Evolutionary conservation across 2,113 vertebrate species (phyloP).

Genomic region (Dipodomys merriami): DNA sequence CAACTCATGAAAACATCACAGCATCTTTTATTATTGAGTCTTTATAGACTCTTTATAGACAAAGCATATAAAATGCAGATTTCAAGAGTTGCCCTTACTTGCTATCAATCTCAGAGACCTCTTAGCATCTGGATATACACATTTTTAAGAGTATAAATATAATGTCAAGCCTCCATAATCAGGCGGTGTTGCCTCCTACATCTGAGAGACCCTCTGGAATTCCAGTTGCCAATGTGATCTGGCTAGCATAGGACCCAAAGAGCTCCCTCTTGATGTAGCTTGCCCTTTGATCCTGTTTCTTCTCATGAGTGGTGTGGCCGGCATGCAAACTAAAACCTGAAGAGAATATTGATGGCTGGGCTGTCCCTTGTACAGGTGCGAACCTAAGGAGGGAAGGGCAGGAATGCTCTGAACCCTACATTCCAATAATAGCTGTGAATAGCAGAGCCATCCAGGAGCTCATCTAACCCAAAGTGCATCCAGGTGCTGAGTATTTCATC

Average conservation of each 20-base stretch:
- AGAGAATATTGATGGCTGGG: slow-evolving; percentile 78
- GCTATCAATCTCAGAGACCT: neutral
- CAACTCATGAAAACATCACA: neutral
- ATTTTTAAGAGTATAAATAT: neutral
- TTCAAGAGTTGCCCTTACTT: neutral
- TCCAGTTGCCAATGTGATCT: slow-evolving; percentile 52
- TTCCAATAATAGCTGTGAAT: slow-evolving; percentile 85
- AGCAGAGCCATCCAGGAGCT: slow-evolving; percentile 75
- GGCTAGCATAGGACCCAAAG: slow-evolving; percentile 75
- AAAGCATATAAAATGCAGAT: neutral
- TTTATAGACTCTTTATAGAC: slow-evolving; percentile 5
- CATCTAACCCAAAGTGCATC: slow-evolving; percentile 80
- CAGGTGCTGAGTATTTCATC: slow-evolving; percentile 85
- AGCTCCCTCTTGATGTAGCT: slow-evolving; percentile 81
- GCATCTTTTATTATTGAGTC: slow-evolving; percentile 16
- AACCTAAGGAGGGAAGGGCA: slow-evolving; percentile 71
- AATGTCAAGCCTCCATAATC: neutral
- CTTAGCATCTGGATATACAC: slow-evolving; percentile 18
- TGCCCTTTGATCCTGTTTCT: slow-evolving; percentile 86
- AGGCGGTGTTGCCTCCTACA: slow-evolving; percentile 43
- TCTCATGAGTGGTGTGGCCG: slow-evolving; percentile 78
- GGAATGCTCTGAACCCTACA: slow-evolving; percentile 84
- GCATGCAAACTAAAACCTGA: slow-evolving; percentile 75
- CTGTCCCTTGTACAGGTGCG: slow-evolving; percentile 76
- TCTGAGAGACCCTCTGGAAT: slow-evolving; percentile 46